phyloP scores from a whole-genome alignment of 35 echinoderm and acorn worm species.

The Acanthaster planci region DNA sequence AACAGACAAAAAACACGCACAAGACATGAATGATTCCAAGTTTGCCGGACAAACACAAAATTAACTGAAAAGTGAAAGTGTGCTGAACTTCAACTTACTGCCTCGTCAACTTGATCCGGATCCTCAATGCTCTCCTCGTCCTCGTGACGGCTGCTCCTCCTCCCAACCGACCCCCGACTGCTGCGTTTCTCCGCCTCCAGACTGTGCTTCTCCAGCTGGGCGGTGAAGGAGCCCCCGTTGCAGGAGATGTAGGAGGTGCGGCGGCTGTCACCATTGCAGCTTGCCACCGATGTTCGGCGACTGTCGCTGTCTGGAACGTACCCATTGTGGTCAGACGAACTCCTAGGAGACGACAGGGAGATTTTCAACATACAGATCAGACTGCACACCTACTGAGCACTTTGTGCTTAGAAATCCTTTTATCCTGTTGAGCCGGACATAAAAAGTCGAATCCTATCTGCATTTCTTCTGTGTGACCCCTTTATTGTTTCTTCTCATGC shows the following conservation, averaged over 20 bases:
- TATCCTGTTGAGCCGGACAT: too few species aligned
- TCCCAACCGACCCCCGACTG: conserved; percentile 2
- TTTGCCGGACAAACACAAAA: too few species aligned
- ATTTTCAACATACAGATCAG: too few species aligned
- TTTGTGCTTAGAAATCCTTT: too few species aligned
- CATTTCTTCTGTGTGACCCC: too few species aligned
- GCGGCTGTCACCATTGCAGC: conserved; percentile 63
- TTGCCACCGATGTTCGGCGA: conserved; percentile 27
- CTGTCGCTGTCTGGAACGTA: conserved; percentile 82
- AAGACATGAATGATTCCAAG: too few species aligned
- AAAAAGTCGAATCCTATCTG: too few species aligned
- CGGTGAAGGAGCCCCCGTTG: conserved; percentile 79
- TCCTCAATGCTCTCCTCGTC: conserved; percentile 61
- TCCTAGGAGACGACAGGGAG: not conserved
- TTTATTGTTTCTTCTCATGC: too few species aligned
- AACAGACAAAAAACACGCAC: too few species aligned
- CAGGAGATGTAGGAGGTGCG: conserved; percentile 92
- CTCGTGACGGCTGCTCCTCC: conserved; percentile 1
- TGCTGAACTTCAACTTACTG: conserved; percentile 52
- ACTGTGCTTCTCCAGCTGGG: conserved; percentile 61
- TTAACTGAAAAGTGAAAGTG: too few species aligned
- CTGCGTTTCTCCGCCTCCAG: not conserved
- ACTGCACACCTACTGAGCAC: too few species aligned
- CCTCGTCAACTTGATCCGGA: conserved; percentile 90
- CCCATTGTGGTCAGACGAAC: conserved; percentile 76